Evolutionary conservation across 2,888 invertebrate species (phyloP), one percentile per base, ranked within the genome.

Genomic region (Hyposoter dolosus): DNA sequence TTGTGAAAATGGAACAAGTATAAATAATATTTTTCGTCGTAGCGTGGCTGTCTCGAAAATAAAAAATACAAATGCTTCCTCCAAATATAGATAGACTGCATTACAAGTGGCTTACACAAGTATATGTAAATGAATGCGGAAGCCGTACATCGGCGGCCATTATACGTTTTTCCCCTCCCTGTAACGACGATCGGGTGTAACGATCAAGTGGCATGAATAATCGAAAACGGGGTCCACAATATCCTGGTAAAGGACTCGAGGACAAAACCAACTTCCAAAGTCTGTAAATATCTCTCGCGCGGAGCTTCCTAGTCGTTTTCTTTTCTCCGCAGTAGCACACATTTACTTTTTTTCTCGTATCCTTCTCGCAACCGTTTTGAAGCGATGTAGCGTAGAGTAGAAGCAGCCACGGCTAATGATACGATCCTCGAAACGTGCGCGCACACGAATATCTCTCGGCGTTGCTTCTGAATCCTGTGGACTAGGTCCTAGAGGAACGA

Each of bases 401-500:
- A 69, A 81, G 68, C 65, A 45, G 50, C 19, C 6, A 81, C 72
- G 81, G 86, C 86, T 86, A 86, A 86, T 86, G 86, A 86, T 86
- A 86, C 86, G 81, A 83, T 83, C 86, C 86, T 74, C 83, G 83
- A 86, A 86, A 83, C 88, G 88, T 83, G 85, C 90, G 74, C 88
- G 43, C 84, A 43, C 89, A 89, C 89, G 81, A 91, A 91, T 91
- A 90, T 86, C 77, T 79, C 75, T 23, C 71, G 40, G 60, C 40
- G 83, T 60, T 43, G 83, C 76, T 77, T 86, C 83, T 86, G 77
- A 86, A 83, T 83, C 77, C 81, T 68, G 28, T 47, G 32, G 17
- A 75, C 65, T 75, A 69, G 71, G 74, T 76, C 79, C 68, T 79
- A 74, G 76, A 76, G 82, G 56, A 77, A 40, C 82, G 71, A 79